Evolutionary conservation across 1,140 invertebrate species (phyloP).

Genomic region (Nilaparvata lugens): DNA sequence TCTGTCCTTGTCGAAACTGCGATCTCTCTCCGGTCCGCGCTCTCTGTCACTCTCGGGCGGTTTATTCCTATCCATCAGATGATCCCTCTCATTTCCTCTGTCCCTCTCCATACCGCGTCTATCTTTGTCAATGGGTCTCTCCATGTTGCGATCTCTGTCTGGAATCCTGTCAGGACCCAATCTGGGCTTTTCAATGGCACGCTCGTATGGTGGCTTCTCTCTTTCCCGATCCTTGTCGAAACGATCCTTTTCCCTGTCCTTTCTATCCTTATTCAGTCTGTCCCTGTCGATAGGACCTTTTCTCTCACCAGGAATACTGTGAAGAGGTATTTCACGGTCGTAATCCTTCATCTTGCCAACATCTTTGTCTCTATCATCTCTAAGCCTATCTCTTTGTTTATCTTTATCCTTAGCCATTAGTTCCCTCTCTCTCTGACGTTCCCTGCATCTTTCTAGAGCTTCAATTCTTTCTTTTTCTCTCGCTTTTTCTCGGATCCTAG

Average conservation of each 20-base stretch:
- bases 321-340: constrained; percentile 23
- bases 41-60: constrained; percentile 21
- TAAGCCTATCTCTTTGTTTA: constrained; percentile 28
- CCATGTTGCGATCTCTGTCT: constrained; percentile 3
- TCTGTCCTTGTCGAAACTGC: constrained; percentile 25
- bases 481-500: constrained; percentile 14
- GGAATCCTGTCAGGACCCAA: neutral
- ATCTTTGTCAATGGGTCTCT: constrained; percentile 21
- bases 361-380: constrained; percentile 20
- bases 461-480: constrained; percentile 26
- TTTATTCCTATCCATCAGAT: constrained; percentile 17
- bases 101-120: constrained; percentile 19
- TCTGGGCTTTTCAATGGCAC: neutral
- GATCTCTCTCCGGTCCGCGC: constrained; percentile 11
- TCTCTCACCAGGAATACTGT: constrained; percentile 14
- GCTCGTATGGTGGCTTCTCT: constrained; percentile 4
- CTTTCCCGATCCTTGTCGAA: constrained; percentile 10
- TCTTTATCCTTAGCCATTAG: constrained; percentile 30
- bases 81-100: constrained; percentile 17
- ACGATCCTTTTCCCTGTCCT: constrained; percentile 18
- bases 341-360: constrained; percentile 11
- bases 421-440: constrained; percentile 35
- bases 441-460: constrained; percentile 29
- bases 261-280: constrained; percentile 15
- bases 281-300: constrained; percentile 7